These are phyloP conservation scores for Papilio helenus DNA, from an alignment of 1,140 invertebrate genomes.

Conservation along the genomic window DNA sequence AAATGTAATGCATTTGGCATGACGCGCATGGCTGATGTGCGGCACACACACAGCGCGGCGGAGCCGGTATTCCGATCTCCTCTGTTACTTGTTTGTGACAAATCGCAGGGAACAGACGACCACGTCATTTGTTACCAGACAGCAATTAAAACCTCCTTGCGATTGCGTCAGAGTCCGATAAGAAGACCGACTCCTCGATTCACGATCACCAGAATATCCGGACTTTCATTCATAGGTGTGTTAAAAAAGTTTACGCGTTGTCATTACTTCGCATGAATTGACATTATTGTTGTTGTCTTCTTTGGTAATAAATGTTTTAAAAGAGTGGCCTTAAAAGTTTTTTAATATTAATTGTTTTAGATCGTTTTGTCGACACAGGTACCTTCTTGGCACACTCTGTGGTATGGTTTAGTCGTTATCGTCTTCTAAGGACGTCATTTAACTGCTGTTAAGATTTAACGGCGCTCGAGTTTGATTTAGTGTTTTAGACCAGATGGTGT, in stretches of 20 bases:
- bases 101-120: slow-evolving; percentile 51
- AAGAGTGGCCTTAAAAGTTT: slow-evolving; percentile 54
- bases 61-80: slow-evolving; percentile 74
- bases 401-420: slow-evolving; percentile 50
- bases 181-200: slow-evolving; percentile 35
- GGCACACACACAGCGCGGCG: slow-evolving; percentile 75
- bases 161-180: slow-evolving; percentile 39
- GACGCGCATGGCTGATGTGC: slow-evolving; percentile 53
- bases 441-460: slow-evolving; percentile 1
- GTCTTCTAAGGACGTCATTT: slow-evolving; percentile 40
- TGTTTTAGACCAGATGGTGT: slow-evolving; percentile 39
- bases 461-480: slow-evolving; percentile 33
- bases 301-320: slow-evolving; percentile 54
- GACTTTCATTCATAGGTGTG: slow-evolving; percentile 65
- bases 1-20: slow-evolving; percentile 49
- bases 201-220: slow-evolving; percentile 43
- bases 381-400: slow-evolving; percentile 81
- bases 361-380: slow-evolving; percentile 64
- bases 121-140: slow-evolving; percentile 61
- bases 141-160: slow-evolving; percentile 44
- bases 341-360: slow-evolving; percentile 56
- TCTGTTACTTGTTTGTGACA: slow-evolving; percentile 58
- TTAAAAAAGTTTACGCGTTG: slow-evolving; percentile 74
- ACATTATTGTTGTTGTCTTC: slow-evolving; percentile 70
- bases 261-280: slow-evolving; percentile 77